Conservation (phyloP, 92 coral and sea anemone genomes). For the Bergia sp. region DNA sequence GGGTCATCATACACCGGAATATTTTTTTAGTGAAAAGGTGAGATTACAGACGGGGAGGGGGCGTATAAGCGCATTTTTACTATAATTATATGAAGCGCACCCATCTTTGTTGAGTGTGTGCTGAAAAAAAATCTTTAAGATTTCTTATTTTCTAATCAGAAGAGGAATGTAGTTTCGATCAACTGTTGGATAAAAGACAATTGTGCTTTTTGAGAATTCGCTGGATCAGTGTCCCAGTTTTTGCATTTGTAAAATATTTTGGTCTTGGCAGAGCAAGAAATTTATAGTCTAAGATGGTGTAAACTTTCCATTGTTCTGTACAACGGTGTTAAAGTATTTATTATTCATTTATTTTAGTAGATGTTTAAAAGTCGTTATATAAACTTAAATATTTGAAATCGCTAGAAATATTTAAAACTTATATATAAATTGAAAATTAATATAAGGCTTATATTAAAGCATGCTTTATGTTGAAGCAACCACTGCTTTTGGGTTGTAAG, state of each 20-base stretch:
- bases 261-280: background rate
- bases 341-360: background rate
- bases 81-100: background rate
- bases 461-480: background rate
- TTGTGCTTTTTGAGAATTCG: background rate
- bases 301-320: background rate
- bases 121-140: background rate
- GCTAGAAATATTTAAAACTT: background rate
- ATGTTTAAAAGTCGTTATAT: background rate
- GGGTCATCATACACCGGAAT: background rate
- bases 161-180: background rate
- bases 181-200: too few species aligned
- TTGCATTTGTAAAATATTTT: slow-evolving; percentile 3
- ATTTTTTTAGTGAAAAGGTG: background rate
- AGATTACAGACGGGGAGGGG: background rate
- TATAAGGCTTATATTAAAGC: background rate
- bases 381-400: slow-evolving; percentile 1
- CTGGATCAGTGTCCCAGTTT: slow-evolving; percentile 17
- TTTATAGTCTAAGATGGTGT: background rate
- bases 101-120: background rate
- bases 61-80: background rate
- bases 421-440: background rate
- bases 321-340: background rate
- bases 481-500: background rate
- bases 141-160: background rate